Conservation (phyloP, 2,797 vertebrate genomes). For the Pangasius larnaudii region DNA sequence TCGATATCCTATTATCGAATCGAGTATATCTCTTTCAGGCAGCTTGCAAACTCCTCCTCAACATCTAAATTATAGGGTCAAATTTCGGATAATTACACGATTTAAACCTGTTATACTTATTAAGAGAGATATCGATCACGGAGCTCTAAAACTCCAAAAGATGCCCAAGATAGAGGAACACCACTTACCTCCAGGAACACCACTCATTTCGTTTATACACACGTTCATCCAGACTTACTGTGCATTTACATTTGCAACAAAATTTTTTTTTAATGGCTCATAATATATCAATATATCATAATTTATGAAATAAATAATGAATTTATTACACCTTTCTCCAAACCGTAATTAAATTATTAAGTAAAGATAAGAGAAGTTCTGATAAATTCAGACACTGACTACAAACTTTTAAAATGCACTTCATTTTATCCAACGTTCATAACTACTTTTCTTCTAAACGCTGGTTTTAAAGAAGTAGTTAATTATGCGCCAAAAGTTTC, state of each 20-base stretch:
- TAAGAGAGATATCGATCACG: constrained; percentile 82
- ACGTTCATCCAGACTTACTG: neutral
- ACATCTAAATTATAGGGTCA: constrained; percentile 92
- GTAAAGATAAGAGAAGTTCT: neutral
- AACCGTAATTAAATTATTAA: neutral
- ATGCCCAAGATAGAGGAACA: neutral
- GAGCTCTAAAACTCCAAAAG: constrained; percentile 24
- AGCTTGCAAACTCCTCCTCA: constrained; percentile 85
- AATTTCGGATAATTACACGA: constrained; percentile 92
- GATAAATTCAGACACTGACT: neutral
- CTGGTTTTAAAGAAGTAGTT: neutral
- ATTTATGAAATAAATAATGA: neutral
- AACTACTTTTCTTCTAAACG: neutral
- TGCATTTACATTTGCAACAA: neutral
- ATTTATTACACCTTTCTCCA: neutral
- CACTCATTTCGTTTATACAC: constrained; percentile 1
- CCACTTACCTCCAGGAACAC: neutral
- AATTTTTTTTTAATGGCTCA: neutral
- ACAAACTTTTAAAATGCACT: neutral
- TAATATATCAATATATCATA: neutral
- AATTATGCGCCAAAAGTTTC: neutral
- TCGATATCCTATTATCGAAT: constrained; percentile 93
- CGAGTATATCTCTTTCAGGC: constrained; percentile 89
- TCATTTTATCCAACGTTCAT: neutral
- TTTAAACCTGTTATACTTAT: constrained; percentile 92